phyloP scores from a whole-genome alignment of 2,888 invertebrate genomes.

The Phorcus lineatus region DNA sequence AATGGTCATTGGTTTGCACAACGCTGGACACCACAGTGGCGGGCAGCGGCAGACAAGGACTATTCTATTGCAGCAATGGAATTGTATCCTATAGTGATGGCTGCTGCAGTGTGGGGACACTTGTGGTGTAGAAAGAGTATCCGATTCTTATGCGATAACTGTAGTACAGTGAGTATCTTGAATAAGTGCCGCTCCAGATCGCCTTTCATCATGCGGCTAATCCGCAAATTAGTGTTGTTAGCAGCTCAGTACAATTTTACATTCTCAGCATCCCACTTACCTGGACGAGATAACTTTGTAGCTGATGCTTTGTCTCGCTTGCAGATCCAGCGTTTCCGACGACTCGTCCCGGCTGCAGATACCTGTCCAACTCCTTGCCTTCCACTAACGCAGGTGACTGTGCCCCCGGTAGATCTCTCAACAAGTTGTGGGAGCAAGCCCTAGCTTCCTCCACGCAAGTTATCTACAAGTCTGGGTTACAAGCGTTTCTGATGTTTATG shows the following conservation, averaged over 20 bases:
- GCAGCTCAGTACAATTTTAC: slow-evolving; percentile 27
- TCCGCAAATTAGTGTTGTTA: slow-evolving; percentile 28
- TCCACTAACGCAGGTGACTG: neutral
- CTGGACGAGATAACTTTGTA: slow-evolving; percentile 21
- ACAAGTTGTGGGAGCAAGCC: slow-evolving; percentile 10
- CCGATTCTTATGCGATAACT: slow-evolving; percentile 33
- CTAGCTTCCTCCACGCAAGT: neutral
- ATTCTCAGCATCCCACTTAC: slow-evolving; percentile 29
- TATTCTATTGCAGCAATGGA: slow-evolving; percentile 30
- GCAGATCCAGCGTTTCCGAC: slow-evolving; percentile 25
- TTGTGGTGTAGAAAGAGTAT: slow-evolving; percentile 24
- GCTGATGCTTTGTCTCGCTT: slow-evolving; percentile 36
- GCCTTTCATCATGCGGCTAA: slow-evolving; percentile 30
- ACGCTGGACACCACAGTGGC: slow-evolving; percentile 26
- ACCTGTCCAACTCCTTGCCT: slow-evolving; percentile 10
- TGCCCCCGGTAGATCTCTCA: neutral
- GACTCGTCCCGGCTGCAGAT: slow-evolving; percentile 28
- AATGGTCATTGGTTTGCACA: slow-evolving; percentile 34
- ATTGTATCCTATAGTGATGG: slow-evolving; percentile 31
- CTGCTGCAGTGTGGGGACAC: slow-evolving; percentile 25
- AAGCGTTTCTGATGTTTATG: neutral
- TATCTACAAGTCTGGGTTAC: neutral
- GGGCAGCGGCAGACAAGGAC: neutral
- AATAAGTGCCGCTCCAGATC: slow-evolving; percentile 26
- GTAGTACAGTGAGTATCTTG: slow-evolving; percentile 27